These are phyloP conservation scores for Lycophotia porphyrea DNA, from an alignment of 2,888 invertebrate species.

Conservation along the genomic window DNA sequence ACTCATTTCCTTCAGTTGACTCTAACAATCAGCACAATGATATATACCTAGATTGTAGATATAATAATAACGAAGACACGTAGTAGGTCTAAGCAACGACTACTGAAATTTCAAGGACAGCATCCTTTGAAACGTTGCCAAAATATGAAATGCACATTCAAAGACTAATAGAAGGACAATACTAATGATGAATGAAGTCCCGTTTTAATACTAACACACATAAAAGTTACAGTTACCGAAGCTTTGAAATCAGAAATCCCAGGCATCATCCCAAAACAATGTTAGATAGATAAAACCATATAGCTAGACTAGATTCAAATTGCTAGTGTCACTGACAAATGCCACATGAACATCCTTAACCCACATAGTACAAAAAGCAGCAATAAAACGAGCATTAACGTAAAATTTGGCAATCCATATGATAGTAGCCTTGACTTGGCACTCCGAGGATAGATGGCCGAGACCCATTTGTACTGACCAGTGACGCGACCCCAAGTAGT, in stretches of 20 bases:
- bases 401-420: conserved; percentile 57
- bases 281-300: not conserved
- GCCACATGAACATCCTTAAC: conserved; percentile 35
- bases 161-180: not conserved
- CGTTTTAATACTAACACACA: not conserved
- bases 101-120: conserved; percentile 3
- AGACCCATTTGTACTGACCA: conserved; percentile 78
- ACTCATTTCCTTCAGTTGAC: conserved; percentile 24
- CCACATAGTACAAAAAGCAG: conserved; percentile 41
- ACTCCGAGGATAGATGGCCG: conserved; percentile 68
- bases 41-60: conserved; percentile 12
- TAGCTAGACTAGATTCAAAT: not conserved
- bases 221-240: not conserved
- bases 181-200: not conserved
- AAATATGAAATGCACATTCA: not conserved
- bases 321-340: conserved; percentile 6
- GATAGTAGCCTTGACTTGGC: conserved; percentile 66
- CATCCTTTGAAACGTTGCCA: conserved; percentile 1
- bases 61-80: conserved; percentile 4
- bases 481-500: conserved; percentile 62
- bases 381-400: conserved; percentile 52
- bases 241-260: not conserved
- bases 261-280: not conserved
- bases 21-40: conserved; percentile 25
- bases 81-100: not conserved